A percentile compares a stretch with the other conserved stretches of the same genome.
Evolutionary conservation across 2,113 vertebrate species (phyloP).

Genomic region (Galemys pyrenaicus): DNA sequence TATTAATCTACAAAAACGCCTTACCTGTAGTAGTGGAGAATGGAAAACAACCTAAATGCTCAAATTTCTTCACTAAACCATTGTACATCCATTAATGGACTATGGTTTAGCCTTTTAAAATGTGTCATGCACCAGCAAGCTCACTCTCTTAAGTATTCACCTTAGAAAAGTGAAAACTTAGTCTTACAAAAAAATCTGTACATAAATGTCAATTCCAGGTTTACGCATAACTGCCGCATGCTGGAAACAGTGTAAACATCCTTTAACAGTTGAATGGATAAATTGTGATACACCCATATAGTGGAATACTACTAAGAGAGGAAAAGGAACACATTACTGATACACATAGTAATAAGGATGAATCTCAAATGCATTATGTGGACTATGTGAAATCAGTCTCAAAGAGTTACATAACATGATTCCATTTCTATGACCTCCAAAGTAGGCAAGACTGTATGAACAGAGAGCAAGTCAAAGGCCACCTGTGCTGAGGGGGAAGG

Average conservation of each 20-base stretch:
- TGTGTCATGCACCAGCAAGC: background rate
- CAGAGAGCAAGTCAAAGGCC: background rate
- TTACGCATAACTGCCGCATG: background rate
- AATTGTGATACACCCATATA: background rate
- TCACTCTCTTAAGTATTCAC: background rate
- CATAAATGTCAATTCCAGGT: background rate
- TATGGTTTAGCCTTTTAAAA: background rate
- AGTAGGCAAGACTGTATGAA: background rate
- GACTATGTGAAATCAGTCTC: background rate
- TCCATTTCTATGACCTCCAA: background rate
- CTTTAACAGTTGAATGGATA: background rate
- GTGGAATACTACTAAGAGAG: background rate
- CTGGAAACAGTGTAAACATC: background rate
- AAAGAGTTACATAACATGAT: background rate
- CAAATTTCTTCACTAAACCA: background rate
- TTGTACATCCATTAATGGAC: background rate
- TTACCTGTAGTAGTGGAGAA: slow-evolving; percentile 36
- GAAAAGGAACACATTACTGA: background rate
- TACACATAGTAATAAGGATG: background rate
- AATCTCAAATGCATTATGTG: background rate
- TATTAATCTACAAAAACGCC: slow-evolving; percentile 12
- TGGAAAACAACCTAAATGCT: background rate
- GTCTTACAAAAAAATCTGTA: background rate
- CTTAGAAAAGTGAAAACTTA: slow-evolving; percentile 47
- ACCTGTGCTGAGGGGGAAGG: background rate